Conservation (phyloP, 2,797 vertebrate genomes). For the Poecilia picta region DNA sequence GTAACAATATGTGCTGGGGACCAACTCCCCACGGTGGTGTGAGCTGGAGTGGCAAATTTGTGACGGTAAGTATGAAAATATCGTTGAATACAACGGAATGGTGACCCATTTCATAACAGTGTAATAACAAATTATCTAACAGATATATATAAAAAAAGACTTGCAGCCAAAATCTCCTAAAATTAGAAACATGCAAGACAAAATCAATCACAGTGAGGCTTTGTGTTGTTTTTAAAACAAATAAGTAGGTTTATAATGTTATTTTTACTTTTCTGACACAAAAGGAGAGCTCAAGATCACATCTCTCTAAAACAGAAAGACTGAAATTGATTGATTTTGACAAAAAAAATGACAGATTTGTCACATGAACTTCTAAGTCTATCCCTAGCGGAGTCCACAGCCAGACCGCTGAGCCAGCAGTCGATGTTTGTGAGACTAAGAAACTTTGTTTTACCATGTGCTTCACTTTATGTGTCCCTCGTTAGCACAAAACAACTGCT, state of each 20-base stretch:
- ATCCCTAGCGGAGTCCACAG: neutral
- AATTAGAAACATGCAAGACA: neutral
- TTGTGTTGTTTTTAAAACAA: neutral
- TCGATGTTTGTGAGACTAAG: neutral
- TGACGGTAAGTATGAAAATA: conserved; percentile 44
- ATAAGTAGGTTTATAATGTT: neutral
- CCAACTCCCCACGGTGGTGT: conserved; percentile 43
- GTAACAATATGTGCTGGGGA: conserved; percentile 54
- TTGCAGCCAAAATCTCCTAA: neutral
- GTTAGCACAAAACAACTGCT: neutral
- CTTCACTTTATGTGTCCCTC: neutral
- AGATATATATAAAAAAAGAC: neutral
- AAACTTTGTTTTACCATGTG: neutral
- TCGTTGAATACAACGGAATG: conserved; percentile 34
- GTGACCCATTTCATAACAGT: conserved; percentile 16
- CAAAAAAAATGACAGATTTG: neutral
- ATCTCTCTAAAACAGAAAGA: neutral
- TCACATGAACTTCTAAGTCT: neutral
- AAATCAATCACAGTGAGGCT: neutral
- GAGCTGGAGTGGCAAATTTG: conserved; percentile 32
- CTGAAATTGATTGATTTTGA: neutral
- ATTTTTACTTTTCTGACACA: neutral
- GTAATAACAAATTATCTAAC: neutral
- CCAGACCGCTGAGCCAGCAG: neutral
- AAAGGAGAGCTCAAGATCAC: neutral